Evolutionary conservation across 2,797 vertebrate genomes (phyloP).

Genomic region (Danio jaintianensis): DNA sequence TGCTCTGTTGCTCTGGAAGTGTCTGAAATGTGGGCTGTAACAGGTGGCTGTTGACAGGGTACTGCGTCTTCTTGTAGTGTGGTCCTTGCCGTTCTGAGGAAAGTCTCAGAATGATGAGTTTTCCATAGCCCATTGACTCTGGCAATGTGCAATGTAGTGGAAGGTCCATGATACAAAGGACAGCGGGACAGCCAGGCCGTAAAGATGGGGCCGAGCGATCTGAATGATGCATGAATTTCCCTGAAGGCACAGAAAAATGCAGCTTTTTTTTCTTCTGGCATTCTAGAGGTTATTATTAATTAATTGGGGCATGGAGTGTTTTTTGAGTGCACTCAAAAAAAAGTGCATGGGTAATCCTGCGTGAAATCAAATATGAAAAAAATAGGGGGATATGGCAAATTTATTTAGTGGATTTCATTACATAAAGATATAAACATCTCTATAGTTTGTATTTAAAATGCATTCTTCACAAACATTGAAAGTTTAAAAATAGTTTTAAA

Average conservation of each 20-base stretch:
- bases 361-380: background rate
- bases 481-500: too few relatives aligned
- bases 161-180: constrained; percentile 31
- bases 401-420: background rate
- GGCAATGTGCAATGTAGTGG: constrained; percentile 15
- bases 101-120: constrained; percentile 45
- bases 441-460: too few relatives aligned
- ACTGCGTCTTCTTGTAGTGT: constrained; percentile 58
- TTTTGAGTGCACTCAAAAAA: constrained; percentile 27
- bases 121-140: constrained; percentile 32
- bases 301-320: constrained; percentile 19
- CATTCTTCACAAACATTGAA: too few relatives aligned
- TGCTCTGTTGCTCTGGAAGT: constrained; percentile 32
- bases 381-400: background rate
- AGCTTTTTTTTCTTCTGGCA: background rate
- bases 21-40: constrained; percentile 64
- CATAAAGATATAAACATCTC: background rate
- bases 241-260: constrained; percentile 9
- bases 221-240: constrained; percentile 46
- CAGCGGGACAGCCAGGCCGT: background rate
- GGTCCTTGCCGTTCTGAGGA: constrained; percentile 41
- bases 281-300: constrained; percentile 31
- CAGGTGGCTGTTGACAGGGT: constrained; percentile 69
- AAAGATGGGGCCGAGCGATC: constrained; percentile 30
- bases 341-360: background rate